Base-by-base conservation (phyloP, 2,113 vertebrate species). In the Fulica atra region DNA sequence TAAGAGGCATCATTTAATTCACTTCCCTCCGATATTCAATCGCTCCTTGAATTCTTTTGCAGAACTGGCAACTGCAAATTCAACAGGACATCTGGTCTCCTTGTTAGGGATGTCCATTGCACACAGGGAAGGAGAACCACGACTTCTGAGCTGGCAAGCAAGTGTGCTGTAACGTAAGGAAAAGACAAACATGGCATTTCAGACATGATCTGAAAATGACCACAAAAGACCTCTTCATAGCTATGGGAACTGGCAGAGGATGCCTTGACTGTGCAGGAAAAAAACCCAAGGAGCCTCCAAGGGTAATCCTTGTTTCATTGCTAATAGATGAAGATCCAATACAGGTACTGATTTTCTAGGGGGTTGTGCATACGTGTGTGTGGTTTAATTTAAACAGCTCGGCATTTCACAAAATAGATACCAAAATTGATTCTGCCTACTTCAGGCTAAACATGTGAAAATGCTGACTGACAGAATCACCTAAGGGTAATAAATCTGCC, bases 391-490 rank as follows among this genome's bases (percentile, higher is more conserved):
- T 53, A 28, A 86, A 80, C 60, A 92, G 88, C 91, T 92, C 71
- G 71, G 82, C 33, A 83, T 82, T 91, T 91, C 80, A 89, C 93
- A 94, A 64, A 95, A 88, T 38, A 95, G 95, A 97, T 86, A 92
- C 76, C 93, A 92, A 84, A 97, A 98, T 97, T 97, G 98, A 98
- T 98, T 98, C 96, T 97, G 91, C 97, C 95, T 91, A 53, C 95
- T 95, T 86, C 71, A 86, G 94, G 78, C 66, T 86, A 84, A 64
- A 92, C 86, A 94, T 40, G 82, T 79, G 94, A 96, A 98, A 97
- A 97, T 63, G 80, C 97, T 98, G 97, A 98, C 89, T 97, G 98
- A 98, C 97, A 97, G 97, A 96, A 97, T 96, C 97, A 97, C 96
- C 97, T 96, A 70, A 96, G 96, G 94, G 95, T 97, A 97, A 98